These are phyloP conservation scores for Pseudococcus viburni DNA, from an alignment of 2,888 invertebrate genomes.

Conservation along the genomic window DNA sequence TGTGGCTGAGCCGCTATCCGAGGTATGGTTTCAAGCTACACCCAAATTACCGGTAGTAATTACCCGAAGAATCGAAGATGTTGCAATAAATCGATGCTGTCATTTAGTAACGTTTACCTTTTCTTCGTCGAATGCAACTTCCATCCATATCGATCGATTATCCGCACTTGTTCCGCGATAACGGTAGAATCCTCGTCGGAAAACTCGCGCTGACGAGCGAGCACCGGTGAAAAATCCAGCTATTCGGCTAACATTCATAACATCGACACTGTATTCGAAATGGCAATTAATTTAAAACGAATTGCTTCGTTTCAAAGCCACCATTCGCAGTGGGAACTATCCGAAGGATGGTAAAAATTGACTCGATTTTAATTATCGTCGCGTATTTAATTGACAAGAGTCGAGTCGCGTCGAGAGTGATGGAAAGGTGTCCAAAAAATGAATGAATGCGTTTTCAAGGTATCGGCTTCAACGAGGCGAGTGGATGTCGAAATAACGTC, in stretches of 20 bases:
- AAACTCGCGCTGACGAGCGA: neutral
- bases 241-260: neutral
- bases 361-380: slow-evolving; percentile 27
- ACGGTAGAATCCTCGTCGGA: neutral
- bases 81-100: slow-evolving; percentile 1
- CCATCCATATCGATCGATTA: slow-evolving; percentile 2
- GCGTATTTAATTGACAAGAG: neutral
- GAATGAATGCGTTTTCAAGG: neutral
- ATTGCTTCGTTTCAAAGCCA: slow-evolving; percentile 3
- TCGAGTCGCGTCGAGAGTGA: neutral
- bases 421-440: neutral
- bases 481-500: too few relatives aligned
- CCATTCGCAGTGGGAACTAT: slow-evolving; percentile 8
- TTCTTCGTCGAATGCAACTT: neutral
- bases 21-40: neutral
- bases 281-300: slow-evolving; percentile 22
- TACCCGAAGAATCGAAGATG: neutral
- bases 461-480: neutral
- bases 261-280: neutral
- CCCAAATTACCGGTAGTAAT: slow-evolving; percentile 16
- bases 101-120: neutral
- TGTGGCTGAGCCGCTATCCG: neutral
- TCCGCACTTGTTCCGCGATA: neutral
- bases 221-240: slow-evolving; percentile 17
- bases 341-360: neutral